phyloP scores from a whole-genome alignment of 2,888 invertebrate species.

The Perizoma affinitatum region DNA sequence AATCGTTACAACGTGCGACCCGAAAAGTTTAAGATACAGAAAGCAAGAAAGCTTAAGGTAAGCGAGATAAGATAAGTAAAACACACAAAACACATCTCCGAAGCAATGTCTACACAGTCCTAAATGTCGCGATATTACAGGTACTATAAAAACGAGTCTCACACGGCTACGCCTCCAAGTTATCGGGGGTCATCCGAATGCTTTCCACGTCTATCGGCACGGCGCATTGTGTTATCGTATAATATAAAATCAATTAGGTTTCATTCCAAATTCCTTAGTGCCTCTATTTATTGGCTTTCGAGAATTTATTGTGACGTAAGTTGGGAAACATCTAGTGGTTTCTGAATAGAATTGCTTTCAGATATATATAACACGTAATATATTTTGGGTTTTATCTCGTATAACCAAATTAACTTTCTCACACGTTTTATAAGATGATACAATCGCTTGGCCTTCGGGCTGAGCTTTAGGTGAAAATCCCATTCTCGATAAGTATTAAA shows the following conservation, averaged over 20 bases:
- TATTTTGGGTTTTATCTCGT: slow-evolving; percentile 19
- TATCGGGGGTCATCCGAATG: slow-evolving; percentile 55
- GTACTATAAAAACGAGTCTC: slow-evolving; percentile 37
- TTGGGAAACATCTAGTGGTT: slow-evolving; percentile 35
- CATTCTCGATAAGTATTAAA: slow-evolving; percentile 12
- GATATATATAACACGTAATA: slow-evolving; percentile 23
- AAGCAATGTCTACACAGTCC: slow-evolving; percentile 32
- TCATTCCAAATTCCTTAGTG: slow-evolving; percentile 52
- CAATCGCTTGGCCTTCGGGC: slow-evolving; percentile 10
- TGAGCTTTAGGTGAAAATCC: slow-evolving; percentile 6
- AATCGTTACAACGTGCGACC: slow-evolving; percentile 21
- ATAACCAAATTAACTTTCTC: slow-evolving; percentile 11
- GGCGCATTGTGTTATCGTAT: slow-evolving; percentile 55
- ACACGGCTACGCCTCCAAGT: slow-evolving; percentile 47
- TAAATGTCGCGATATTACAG: slow-evolving; percentile 39
- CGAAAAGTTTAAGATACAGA: slow-evolving; percentile 18
- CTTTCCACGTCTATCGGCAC: slow-evolving; percentile 53
- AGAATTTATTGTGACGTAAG: slow-evolving; percentile 40
- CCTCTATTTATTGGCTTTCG: slow-evolving; percentile 37
- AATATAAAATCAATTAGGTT: slow-evolving; percentile 64
- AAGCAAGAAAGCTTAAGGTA: slow-evolving; percentile 26
- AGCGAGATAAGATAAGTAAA: slow-evolving; percentile 27
- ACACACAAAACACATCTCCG: slow-evolving; percentile 23
- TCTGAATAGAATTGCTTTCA: slow-evolving; percentile 23
- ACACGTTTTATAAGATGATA: slow-evolving; percentile 14